Base-by-base conservation (phyloP, 1,140 invertebrate genomes). In the Gryllus bimaculatus region DNA sequence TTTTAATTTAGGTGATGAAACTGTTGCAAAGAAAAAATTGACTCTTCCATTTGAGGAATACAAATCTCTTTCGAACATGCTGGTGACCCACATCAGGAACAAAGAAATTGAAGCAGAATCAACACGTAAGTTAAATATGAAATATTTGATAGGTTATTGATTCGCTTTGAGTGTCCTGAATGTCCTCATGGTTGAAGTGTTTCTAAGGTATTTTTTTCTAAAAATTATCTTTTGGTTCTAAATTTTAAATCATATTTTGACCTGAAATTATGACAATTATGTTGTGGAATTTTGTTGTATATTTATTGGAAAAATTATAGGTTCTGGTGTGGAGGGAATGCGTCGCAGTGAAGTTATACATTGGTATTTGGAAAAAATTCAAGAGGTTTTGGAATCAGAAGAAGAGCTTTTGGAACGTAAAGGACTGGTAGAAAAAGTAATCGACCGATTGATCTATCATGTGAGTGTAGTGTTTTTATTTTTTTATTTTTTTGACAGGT, bases 31-130 rank as follows among this genome's bases (percentile, higher is more conserved):
- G 86, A 95, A 96, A 84, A 95, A 95, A 80, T 86, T 98, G 47
- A 96, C 93, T 26, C 85, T 99, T n/a, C 92, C 94, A 0, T 99
- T 96, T 85, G 97, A 99, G 81, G 93, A 98, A 76, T 99, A 99
- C 87, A 97, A 95, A 85, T 90, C 91, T 80, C 88, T 99, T 47
- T 95, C 96, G 73, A 97, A 98, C 83, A 93, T 98, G 88, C 88
- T 99, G 73, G 91, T 98, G 7, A 87, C 95, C 74, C 92, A 96
- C 84, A 95, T 99, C 92, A 90, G 95, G 82, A 90, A 89, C 83
- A 92, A 95, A 83, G 97, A 99, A 85, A 74, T 73, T 47, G 47
- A 47, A 12, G 75, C 75, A 15, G 79, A 79, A 15, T 20, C 48
- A 74, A 48, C 48, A 26, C 39, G 76, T 76, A 76, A 75, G 10